Base-by-base conservation (phyloP, 2,113 vertebrate species). In the Dromas ardeola region DNA sequence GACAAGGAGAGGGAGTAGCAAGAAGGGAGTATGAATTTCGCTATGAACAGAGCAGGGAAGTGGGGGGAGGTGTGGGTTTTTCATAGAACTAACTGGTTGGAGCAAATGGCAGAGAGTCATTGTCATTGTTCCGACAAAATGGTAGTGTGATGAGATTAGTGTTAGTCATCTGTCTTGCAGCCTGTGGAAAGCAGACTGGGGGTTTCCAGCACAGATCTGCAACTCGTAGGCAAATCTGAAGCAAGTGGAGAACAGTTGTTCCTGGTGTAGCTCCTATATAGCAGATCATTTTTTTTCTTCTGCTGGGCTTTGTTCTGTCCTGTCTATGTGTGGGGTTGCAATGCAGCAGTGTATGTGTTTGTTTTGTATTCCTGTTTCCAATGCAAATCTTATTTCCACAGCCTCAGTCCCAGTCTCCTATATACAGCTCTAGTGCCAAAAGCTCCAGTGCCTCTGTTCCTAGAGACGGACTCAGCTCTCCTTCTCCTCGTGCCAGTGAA, bases 391-490 rank as follows among this genome's bases (percentile, higher is more conserved):
- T n/a, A 2, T 95, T 88, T 96, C 73, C 73, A 66, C 95, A 97
- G 95, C 87, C 78, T 47, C 97, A 91, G 94, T 74, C 97, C 69
- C 98, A 99, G 98, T 98, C 97, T 79, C 97, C 98, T 8, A 78
- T 93, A 79, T 98, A 95, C 81, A 88, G 96, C 93, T 98, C 98
- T 49, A 98, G 97, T 87, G 98, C 98, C 94, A 99, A 99, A 98
- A 98, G 95, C 55, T 88, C 95, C 93, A 90, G 97, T 79, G 92
- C 97, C 96, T 98, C 98, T 0, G 94, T 98, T 98, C 98, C 99
- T 71, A 98, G 96, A 95, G 99, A 99, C 95, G 95, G 98, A 72
- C 96, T 97, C 65, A 98, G 98, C 88, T 98, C 98, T 71, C 98
- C 98, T 3, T 91, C 98, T 19, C 97, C 98, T 15, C 97, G 96